A percentile compares a stretch with the other conserved stretches of the same genome.
Evolutionary conservation across 2,113 vertebrate species (phyloP).

Genomic region (Paracanthobrama guichenoti): DNA sequence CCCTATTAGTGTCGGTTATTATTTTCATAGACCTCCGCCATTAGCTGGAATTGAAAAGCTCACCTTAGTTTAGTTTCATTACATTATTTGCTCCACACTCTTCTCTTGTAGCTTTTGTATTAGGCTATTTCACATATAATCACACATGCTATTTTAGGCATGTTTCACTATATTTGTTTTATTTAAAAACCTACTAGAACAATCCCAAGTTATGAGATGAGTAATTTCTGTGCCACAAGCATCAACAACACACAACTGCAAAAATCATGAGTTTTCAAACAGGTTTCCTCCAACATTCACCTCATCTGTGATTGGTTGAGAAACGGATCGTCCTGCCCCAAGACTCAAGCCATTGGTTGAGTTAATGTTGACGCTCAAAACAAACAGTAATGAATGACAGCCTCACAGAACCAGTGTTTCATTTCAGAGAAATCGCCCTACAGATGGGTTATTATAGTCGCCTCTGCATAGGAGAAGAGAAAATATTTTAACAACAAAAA

Average conservation of each 20-base stretch:
- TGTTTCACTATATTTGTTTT: not conserved
- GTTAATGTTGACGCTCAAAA: not conserved
- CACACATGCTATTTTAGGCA: slow-evolving; percentile 8
- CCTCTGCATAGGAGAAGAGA: not conserved
- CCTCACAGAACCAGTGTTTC: not conserved
- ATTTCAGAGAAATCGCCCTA: not conserved
- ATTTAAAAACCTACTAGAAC: not conserved
- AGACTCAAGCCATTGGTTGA: not conserved
- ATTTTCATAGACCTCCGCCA: not conserved
- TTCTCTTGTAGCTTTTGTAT: not conserved
- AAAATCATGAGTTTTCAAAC: not conserved
- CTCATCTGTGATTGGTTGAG: not conserved
- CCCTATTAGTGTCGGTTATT: not conserved
- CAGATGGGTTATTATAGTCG: not conserved
- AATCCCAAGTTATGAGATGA: not conserved
- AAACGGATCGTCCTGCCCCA: not conserved
- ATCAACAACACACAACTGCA: not conserved
- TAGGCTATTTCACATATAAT: not conserved
- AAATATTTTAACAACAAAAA: too few relatives aligned
- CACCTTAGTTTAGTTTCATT: not conserved
- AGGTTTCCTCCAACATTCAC: not conserved
- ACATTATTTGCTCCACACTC: not conserved
- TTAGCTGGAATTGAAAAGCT: not conserved
- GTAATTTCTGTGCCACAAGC: not conserved
- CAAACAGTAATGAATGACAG: not conserved